Evolutionary conservation across 2,888 invertebrate genomes (phyloP).

Genomic region (Platypus cylindrus): DNA sequence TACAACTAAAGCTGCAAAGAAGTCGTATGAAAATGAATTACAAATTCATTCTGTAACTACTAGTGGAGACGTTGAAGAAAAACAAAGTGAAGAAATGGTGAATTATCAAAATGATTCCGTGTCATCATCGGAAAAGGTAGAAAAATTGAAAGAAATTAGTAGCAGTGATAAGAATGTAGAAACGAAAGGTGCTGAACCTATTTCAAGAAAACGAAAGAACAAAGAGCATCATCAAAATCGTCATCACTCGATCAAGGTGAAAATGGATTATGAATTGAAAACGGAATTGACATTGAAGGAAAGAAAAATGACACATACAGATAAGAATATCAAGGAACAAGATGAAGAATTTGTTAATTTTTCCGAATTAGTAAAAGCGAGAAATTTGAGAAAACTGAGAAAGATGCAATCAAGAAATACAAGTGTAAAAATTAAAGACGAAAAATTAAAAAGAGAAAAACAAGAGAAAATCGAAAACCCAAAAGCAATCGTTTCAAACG

Average conservation of each 20-base stretch:
- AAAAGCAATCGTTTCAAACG: too few relatives aligned
- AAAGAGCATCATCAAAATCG: neutral
- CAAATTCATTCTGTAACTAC: conserved; percentile 21
- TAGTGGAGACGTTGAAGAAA: conserved; percentile 18
- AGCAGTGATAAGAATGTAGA: conserved; percentile 5
- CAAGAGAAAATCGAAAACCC: neutral
- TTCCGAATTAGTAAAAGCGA: conserved; percentile 20
- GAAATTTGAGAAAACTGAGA: conserved; percentile 21
- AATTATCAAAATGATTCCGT: conserved; percentile 9
- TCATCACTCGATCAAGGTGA: too few relatives aligned
- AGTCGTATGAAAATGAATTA: conserved; percentile 22
- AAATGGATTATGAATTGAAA: too few relatives aligned
- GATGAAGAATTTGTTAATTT: conserved; percentile 22
- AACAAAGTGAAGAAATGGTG: too few relatives aligned
- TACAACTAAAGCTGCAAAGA: conserved; percentile 26
- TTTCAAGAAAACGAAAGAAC: neutral
- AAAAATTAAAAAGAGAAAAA: neutral
- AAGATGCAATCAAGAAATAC: too few relatives aligned
- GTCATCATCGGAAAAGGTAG: conserved; percentile 11
- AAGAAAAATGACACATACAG: neutral
- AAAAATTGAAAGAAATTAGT: conserved; percentile 2
- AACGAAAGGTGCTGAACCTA: conserved; percentile 7
- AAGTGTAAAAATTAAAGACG: too few relatives aligned
- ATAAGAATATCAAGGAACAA: conserved; percentile 2
- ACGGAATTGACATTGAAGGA: too few relatives aligned